phyloP scores from a whole-genome alignment of 2,797 vertebrate species.

The Cygnus olor region DNA sequence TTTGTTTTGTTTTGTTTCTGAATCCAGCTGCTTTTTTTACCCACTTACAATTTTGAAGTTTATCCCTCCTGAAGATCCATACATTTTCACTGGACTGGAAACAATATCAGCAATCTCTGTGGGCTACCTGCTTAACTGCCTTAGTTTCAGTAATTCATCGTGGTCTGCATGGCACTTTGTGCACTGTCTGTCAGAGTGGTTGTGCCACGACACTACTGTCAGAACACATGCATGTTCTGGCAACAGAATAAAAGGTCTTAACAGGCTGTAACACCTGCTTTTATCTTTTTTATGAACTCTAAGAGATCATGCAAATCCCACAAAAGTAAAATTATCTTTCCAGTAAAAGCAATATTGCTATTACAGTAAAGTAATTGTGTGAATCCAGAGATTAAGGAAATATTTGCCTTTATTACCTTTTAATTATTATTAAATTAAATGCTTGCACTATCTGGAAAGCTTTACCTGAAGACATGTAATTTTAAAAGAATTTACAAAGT shows the following conservation, averaged over 20 bases:
- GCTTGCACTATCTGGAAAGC: not conserved
- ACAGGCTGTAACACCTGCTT: not conserved
- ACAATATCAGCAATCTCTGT: not conserved
- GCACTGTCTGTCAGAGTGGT: accelerated
- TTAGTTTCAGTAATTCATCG: not conserved
- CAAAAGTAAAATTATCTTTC: not conserved
- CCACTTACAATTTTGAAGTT: not conserved
- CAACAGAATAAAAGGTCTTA: not conserved
- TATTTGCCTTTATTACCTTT: not conserved
- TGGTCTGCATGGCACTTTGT: not conserved
- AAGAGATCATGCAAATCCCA: not conserved
- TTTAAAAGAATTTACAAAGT: not conserved
- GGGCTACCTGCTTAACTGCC: not conserved
- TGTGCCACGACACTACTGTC: not conserved
- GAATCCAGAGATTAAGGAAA: not conserved
- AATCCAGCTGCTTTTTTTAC: not conserved
- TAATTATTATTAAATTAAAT: not conserved
- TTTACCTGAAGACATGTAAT: not conserved
- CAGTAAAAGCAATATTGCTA: not conserved
- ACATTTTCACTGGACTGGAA: not conserved
- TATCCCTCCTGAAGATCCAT: not conserved
- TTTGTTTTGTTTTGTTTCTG: not conserved
- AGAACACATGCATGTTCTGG: not conserved
- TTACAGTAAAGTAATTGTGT: not conserved
- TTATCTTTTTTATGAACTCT: not conserved